Conservation (phyloP, 2,797 vertebrate genomes). For the Streptopelia turtur region DNA sequence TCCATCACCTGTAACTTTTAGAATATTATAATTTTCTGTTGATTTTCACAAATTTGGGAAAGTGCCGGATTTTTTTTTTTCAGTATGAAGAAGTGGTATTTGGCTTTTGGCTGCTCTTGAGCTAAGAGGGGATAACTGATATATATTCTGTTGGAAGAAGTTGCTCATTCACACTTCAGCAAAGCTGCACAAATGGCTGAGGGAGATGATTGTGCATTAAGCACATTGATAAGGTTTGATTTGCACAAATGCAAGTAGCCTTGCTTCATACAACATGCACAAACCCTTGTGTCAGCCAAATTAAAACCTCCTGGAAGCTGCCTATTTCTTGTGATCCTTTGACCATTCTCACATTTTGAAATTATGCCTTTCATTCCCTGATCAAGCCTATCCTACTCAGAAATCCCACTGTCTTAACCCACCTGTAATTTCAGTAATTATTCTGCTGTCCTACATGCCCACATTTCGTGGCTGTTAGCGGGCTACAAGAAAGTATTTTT, state of each 20-base stretch:
- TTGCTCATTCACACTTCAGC: not conserved
- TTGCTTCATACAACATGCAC: not conserved
- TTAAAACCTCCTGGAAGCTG: not conserved
- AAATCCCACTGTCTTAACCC: not conserved
- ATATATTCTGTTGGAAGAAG: not conserved
- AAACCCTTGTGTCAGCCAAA: not conserved
- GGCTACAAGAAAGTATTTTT: not conserved
- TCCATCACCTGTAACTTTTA: not conserved
- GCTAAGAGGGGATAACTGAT: not conserved
- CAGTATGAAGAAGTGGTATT: accelerated
- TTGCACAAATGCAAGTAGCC: not conserved
- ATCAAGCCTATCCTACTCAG: not conserved
- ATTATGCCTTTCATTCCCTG: accelerated
- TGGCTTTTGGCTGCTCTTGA: not conserved
- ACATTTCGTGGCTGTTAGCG: not conserved
- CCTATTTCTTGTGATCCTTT: not conserved
- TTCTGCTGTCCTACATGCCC: not conserved
- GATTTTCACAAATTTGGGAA: not conserved
- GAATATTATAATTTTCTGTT: not conserved
- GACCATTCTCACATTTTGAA: not conserved
- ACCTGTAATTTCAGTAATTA: not conserved
- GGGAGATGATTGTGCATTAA: not conserved
- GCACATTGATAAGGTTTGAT: not conserved
- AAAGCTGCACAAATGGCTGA: not conserved
- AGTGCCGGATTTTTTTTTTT: not conserved